Evolutionary conservation across 2,888 invertebrate genomes (phyloP).

Genomic region (Trachelus iudaicus): DNA sequence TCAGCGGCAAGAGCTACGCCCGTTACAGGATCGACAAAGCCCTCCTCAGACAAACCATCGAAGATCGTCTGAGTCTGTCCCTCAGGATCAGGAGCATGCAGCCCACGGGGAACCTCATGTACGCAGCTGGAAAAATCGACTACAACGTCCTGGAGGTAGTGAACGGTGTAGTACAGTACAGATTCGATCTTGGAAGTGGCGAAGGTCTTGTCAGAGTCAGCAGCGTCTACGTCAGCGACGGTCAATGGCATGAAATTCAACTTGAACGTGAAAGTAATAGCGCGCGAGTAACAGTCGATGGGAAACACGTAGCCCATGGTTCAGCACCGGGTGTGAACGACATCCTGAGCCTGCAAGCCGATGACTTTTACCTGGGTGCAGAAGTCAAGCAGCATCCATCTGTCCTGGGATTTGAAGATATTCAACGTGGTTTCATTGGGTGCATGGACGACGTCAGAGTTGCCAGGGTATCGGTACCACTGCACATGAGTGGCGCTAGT

Average conservation of each 20-base stretch:
- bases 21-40: constrained; percentile 78
- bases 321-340: constrained; percentile 85
- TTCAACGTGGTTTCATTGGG: constrained; percentile 88
- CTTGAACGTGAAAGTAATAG: constrained; percentile 85
- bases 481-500: constrained; percentile 75
- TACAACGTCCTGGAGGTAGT: constrained; percentile 89
- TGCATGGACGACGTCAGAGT: constrained; percentile 90
- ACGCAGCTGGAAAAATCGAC: constrained; percentile 87
- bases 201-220: constrained; percentile 84
- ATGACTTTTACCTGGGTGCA: constrained; percentile 87
- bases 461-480: constrained; percentile 79
- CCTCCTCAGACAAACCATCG: constrained; percentile 76
- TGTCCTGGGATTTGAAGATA: constrained; percentile 77
- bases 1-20: constrained; percentile 84
- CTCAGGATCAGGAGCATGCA: constrained; percentile 86
- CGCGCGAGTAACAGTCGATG: constrained; percentile 83
- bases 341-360: constrained; percentile 86
- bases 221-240: constrained; percentile 83
- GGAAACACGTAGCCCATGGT: constrained; percentile 77
- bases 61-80: constrained; percentile 82
- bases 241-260: constrained; percentile 84
- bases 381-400: constrained; percentile 82
- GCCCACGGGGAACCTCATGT: constrained; percentile 86
- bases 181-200: constrained; percentile 93
- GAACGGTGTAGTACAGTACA: constrained; percentile 88